Conservation (phyloP, 1,140 invertebrate genomes). For the Oppia nitens region DNA sequence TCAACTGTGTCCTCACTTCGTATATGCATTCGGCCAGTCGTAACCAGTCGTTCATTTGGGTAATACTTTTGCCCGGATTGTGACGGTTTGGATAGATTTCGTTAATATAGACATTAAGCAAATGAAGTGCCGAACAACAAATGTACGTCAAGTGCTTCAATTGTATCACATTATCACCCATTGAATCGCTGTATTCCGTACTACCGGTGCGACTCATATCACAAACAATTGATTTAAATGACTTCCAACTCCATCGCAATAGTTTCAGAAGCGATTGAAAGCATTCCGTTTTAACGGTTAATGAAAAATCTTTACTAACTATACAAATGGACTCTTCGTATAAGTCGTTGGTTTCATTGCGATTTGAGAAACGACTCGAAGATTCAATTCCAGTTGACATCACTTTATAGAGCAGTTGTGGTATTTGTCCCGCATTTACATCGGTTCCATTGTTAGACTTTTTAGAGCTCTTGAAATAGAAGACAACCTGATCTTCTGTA, state of each 20-base stretch:
- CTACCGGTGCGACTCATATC: conserved; percentile 12
- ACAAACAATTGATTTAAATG: conserved; percentile 22
- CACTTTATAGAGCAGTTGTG: conserved; percentile 74
- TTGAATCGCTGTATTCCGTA: conserved; percentile 26
- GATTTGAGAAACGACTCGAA: conserved; percentile 20
- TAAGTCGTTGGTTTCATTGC: neutral
- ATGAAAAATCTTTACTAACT: neutral
- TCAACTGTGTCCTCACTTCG: conserved; percentile 60
- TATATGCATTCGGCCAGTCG: conserved; percentile 62
- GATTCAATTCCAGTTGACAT: conserved; percentile 47
- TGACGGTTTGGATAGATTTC: conserved; percentile 68
- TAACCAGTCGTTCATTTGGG: conserved; percentile 23
- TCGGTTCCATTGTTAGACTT: conserved; percentile 98
- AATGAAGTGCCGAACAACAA: conserved; percentile 55
- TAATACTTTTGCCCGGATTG: conserved; percentile 13
- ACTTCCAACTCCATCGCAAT: conserved; percentile 36
- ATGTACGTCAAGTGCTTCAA: conserved; percentile 74
- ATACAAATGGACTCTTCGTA: neutral
- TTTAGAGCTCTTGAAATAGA: conserved; percentile 90
- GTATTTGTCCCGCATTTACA: conserved; percentile 92
- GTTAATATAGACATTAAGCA: conserved; percentile 65
- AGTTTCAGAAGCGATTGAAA: conserved; percentile 59
- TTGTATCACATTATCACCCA: conserved; percentile 34
- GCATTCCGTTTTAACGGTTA: conserved; percentile 39
- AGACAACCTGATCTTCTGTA: conserved; percentile 80